Conservation (phyloP, 92 coral and sea anemone genomes). For the Phenganax marumi region DNA sequence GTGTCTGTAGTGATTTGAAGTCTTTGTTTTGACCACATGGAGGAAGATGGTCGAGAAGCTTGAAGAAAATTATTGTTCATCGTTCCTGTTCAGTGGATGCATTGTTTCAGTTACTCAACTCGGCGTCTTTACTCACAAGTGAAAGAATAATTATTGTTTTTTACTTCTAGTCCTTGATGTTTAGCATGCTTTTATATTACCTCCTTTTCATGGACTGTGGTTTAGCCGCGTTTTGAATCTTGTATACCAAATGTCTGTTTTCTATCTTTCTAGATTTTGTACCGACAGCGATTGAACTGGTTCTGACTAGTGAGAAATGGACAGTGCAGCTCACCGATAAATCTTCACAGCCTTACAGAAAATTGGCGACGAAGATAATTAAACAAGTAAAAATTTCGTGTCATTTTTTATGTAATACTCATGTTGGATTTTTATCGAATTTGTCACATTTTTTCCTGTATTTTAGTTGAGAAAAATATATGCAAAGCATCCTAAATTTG, state of each 20-base stretch:
- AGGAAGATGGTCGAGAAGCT: background rate
- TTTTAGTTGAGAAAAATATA: background rate
- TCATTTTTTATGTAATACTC: background rate
- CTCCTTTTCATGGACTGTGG: too few relatives aligned
- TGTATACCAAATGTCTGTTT: background rate
- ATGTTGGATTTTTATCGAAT: background rate
- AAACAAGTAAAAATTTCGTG: background rate
- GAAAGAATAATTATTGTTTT: too few relatives aligned
- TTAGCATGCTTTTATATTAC: too few relatives aligned
- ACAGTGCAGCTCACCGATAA: constrained; percentile 1
- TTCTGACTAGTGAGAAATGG: background rate
- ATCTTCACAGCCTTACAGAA: background rate
- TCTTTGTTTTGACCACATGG: background rate
- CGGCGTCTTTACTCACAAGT: too few relatives aligned
- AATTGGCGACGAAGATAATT: background rate
- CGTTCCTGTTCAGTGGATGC: too few relatives aligned
- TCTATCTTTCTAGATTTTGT: background rate
- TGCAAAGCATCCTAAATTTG: background rate
- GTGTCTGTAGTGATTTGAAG: too few relatives aligned
- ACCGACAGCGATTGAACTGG: background rate
- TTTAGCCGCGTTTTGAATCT: background rate
- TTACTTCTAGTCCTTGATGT: background rate
- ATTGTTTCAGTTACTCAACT: too few relatives aligned
- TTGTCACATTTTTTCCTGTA: background rate
- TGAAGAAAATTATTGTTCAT: background rate